Conservation (phyloP, 2,113 vertebrate species). For the Hippolais icterina region DNA sequence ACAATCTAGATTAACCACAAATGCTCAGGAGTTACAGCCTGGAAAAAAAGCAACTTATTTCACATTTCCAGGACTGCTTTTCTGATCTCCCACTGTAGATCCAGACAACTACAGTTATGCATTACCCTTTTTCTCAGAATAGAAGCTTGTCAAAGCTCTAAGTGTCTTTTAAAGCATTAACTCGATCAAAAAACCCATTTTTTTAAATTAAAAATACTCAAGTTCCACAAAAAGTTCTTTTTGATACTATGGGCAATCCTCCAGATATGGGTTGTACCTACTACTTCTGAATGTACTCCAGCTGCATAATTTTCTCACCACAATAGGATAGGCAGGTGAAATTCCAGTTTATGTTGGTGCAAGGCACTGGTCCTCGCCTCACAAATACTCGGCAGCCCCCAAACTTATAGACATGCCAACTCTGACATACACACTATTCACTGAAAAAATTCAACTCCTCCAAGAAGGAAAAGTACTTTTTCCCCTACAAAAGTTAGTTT, state of each 20-base stretch:
- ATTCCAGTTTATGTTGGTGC: not conserved
- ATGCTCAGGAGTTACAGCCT: not conserved
- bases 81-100: not conserved
- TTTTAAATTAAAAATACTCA: not conserved
- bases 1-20: not conserved
- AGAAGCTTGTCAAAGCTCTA: not conserved
- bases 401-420: not conserved
- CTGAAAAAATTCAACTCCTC: not conserved
- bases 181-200: rapidly evolving
- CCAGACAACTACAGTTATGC: not conserved
- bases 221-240: not conserved
- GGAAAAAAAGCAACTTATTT: not conserved
- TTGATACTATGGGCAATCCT: not conserved
- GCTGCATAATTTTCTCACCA: not conserved
- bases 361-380: not conserved
- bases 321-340: not conserved
- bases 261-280: not conserved
- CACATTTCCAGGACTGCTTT: not conserved
- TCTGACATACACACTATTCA: not conserved
- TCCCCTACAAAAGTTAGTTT: rapidly evolving
- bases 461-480: not conserved
- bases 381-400: too few species aligned
- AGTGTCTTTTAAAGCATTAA: not conserved
- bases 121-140: not conserved
- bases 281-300: not conserved